Percentiles rank a stretch among this genome's conserved stretches.
These are phyloP conservation scores for Perithous albicinctus DNA, from an alignment of 2,888 invertebrate genomes.

Conservation along the genomic window DNA sequence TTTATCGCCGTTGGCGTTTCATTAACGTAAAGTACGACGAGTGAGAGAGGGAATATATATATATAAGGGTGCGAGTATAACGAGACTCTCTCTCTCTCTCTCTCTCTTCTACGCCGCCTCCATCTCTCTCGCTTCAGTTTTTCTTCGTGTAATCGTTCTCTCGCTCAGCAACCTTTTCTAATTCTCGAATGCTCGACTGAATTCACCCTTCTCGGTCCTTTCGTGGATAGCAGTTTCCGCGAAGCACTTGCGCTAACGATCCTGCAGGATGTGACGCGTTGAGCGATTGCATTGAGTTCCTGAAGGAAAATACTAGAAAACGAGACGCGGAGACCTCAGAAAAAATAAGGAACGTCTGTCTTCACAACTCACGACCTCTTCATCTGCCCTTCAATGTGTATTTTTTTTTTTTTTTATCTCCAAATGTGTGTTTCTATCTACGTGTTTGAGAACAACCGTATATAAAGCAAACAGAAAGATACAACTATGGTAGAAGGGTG, in stretches of 20 bases:
- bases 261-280: slow-evolving; percentile 35
- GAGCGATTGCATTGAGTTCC: slow-evolving; percentile 20
- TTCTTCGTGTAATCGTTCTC: background rate
- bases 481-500: slow-evolving; percentile 5
- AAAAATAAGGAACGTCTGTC: slow-evolving; percentile 24
- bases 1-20: slow-evolving; percentile 56
- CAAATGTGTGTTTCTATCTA: background rate
- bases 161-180: slow-evolving; percentile 2
- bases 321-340: background rate
- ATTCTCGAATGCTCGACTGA: slow-evolving; percentile 6
- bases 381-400: slow-evolving; percentile 19
- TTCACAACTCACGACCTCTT: slow-evolving; percentile 5
- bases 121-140: background rate
- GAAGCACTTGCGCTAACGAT: slow-evolving; percentile 46
- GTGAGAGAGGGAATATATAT: slow-evolving; percentile 2
- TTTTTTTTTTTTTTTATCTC: slow-evolving; percentile 14
- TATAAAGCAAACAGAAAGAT: slow-evolving; percentile 32
- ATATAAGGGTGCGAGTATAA: slow-evolving; percentile 11
- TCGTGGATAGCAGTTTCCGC: background rate
- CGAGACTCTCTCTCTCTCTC: background rate
- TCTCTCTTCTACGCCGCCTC: background rate
- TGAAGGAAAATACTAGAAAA: slow-evolving; percentile 16
- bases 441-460: slow-evolving; percentile 11
- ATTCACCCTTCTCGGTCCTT: slow-evolving; percentile 3
- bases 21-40: slow-evolving; percentile 49